Conservation (phyloP, 2,888 invertebrate genomes). For the Rotaria socialis region DNA sequence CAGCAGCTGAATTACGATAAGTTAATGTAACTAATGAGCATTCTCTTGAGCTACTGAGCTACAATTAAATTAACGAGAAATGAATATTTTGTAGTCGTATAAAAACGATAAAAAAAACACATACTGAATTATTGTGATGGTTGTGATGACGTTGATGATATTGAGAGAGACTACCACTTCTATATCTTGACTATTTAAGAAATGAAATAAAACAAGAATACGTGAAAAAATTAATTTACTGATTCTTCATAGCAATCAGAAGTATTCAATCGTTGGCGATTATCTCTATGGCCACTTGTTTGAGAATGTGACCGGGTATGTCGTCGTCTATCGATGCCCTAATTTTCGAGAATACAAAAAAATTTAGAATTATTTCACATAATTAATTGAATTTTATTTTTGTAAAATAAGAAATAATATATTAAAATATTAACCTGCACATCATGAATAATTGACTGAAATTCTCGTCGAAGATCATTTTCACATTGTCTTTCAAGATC, state of each 20-base stretch:
- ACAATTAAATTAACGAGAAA: neutral
- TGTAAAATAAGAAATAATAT: no score
- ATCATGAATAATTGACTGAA: neutral
- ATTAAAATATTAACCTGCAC: neutral
- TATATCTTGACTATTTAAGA: neutral
- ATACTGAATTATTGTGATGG: neutral
- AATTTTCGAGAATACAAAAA: no score
- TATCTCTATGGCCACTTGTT: neutral
- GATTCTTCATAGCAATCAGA: neutral
- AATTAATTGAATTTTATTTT: no score
- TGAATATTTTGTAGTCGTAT: neutral
- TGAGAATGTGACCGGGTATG: neutral
- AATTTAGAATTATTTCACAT: no score
- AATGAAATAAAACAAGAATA: neutral
- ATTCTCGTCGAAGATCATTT: neutral
- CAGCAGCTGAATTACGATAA: neutral
- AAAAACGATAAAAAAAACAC: neutral
- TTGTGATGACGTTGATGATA: neutral
- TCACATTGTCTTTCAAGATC: slow-evolving; percentile 1
- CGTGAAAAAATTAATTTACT: neutral
- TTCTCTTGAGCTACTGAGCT: neutral
- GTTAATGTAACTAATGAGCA: neutral
- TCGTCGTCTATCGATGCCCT: neutral
- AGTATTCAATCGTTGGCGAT: neutral
- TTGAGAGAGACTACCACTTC: neutral